Percentiles rank a stretch among this genome's conserved stretches.
Conservation (phyloP, 2,113 vertebrate genomes). For the Dolichallabes microphthalmus region DNA sequence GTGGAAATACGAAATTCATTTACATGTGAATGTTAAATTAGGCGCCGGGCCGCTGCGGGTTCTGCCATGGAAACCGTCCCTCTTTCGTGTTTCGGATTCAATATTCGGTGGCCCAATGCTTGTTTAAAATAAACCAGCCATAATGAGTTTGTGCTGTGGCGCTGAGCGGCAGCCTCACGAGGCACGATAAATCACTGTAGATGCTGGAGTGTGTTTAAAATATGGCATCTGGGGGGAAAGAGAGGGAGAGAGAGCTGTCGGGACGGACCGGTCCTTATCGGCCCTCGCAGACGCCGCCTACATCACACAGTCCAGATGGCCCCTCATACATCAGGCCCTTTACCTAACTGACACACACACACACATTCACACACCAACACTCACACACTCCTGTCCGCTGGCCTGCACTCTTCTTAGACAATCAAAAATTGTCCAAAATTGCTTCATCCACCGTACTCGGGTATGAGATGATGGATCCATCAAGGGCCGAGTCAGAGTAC, state of each 20-base stretch:
- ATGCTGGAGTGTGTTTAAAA: constrained; percentile 52
- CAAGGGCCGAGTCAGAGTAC: neutral
- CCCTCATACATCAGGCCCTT: constrained; percentile 53
- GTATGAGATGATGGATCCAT: neutral
- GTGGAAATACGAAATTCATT: constrained; percentile 50
- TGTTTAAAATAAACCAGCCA: constrained; percentile 51
- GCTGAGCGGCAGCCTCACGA: constrained; percentile 46
- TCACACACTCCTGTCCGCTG: constrained; percentile 2
- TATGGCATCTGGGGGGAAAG: constrained; percentile 41
- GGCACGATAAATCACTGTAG: constrained; percentile 49
- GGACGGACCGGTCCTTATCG: constrained; percentile 51
- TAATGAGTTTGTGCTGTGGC: constrained; percentile 48
- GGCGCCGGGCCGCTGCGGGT: constrained; percentile 35
- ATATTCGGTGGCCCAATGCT: constrained; percentile 36
- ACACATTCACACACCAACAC: constrained; percentile 40
- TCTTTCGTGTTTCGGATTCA: constrained; percentile 31
- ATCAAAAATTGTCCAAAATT: neutral
- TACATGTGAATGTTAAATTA: constrained; percentile 55
- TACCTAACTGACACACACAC: constrained; percentile 37
- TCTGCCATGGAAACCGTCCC: constrained; percentile 47
- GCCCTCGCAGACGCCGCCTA: constrained; percentile 47
- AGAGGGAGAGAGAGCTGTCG: constrained; percentile 37
- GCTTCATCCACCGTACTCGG: neutral
- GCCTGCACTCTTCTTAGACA: constrained; percentile 31
- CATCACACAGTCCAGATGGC: constrained; percentile 55